These are phyloP conservation scores for Gallirallus australis DNA, from an alignment of 2,797 vertebrate genomes.

Conservation along the genomic window DNA sequence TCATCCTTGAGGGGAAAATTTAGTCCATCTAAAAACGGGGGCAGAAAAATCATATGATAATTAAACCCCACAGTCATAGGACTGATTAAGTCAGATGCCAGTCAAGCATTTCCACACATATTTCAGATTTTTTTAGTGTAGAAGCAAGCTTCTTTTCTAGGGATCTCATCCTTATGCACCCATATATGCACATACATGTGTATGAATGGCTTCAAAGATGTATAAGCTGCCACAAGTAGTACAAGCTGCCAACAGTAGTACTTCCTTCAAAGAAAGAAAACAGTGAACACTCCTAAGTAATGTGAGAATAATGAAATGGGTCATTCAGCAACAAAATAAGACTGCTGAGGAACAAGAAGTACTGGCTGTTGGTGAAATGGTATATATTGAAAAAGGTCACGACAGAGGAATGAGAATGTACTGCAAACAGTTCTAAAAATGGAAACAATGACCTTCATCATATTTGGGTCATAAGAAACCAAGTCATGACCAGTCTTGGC, in stretches of 20 bases:
- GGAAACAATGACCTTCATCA: constrained; percentile 26
- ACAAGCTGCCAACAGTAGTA: not conserved
- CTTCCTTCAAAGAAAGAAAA: not conserved
- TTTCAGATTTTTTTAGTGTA: not conserved
- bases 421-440: constrained; percentile 57
- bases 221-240: not conserved
- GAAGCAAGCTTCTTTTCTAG: not conserved
- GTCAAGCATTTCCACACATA: constrained; percentile 11
- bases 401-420: constrained; percentile 42
- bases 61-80: constrained; percentile 37
- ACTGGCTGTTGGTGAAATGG: not conserved
- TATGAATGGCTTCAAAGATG: not conserved
- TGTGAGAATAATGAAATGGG: not conserved
- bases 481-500: not conserved
- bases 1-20: not conserved
- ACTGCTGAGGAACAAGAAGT: constrained; percentile 6
- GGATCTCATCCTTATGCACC: not conserved
- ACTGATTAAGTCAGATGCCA: constrained; percentile 35
- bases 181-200: not conserved
- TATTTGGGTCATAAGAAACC: constrained; percentile 39
- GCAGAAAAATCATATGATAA: constrained; percentile 30
- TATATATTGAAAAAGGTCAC: constrained; percentile 32
- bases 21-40: constrained; percentile 15
- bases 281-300: not conserved
- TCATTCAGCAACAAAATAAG: not conserved